Evolutionary conservation across 1,140 invertebrate genomes (phyloP).

Genomic region (Lepidurus packardi): DNA sequence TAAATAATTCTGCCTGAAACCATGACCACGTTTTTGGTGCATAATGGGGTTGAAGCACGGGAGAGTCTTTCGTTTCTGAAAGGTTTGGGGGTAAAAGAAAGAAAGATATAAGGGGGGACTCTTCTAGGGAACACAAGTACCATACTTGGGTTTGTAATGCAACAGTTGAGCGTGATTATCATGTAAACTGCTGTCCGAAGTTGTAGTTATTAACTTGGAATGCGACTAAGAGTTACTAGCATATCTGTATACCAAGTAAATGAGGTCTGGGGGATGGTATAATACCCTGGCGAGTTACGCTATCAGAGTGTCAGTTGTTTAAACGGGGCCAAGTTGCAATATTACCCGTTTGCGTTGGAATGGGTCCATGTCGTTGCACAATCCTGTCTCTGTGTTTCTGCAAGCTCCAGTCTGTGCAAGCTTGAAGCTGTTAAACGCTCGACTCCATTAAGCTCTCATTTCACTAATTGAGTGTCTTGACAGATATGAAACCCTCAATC

Average conservation of each 20-base stretch:
- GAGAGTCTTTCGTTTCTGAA: too few species aligned
- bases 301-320: background rate
- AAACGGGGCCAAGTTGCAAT: background rate
- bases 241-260: background rate
- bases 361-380: background rate
- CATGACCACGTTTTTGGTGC: too few species aligned
- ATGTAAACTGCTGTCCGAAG: background rate
- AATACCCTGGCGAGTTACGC: background rate
- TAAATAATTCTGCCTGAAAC: too few species aligned
- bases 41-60: too few species aligned
- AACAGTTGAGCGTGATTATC: background rate
- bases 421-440: background rate
- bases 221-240: background rate
- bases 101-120: background rate
- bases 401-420: too few species aligned
- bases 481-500: background rate
- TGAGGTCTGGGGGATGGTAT: background rate
- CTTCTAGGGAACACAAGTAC: too few species aligned
- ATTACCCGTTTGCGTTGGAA: background rate
- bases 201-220: background rate
- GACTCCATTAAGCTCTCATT: conserved; percentile 11
- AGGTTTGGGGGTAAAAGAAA: background rate
- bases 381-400: background rate
- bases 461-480: conserved; percentile 2
- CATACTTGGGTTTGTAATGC: background rate